Base-by-base conservation (phyloP, 2,113 vertebrate genomes). In the Drymodes brunneopygia region DNA sequence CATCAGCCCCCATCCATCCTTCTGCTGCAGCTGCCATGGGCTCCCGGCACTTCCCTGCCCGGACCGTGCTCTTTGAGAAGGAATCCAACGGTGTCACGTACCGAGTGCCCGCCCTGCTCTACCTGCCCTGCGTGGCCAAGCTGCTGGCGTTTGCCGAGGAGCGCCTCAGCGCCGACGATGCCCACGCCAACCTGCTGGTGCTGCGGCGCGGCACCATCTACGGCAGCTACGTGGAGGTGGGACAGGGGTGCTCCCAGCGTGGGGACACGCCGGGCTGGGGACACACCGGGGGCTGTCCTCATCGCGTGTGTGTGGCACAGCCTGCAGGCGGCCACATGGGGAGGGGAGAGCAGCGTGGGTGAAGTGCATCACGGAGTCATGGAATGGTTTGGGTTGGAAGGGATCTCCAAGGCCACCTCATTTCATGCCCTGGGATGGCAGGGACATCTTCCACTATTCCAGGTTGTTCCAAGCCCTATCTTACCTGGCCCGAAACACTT, bases 61-160 rank as follows among this genome's bases (percentile, higher is more conserved):
- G 99, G 45, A 98, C 98, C 0, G 98, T 99, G 81, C 98, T 99
- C 15, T 99, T 99, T 40, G 98, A 97, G 95, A 98, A 98, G 93
- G 98, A 99, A 79, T 86, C 98, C 12, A 99, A 94, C 0, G 99
- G 99, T 0, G 98, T 99, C 93, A 99, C 99, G 0, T 99, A 99
- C 96, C 98, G 99, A 0, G 98, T 99, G 21, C 99, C 99, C 0
- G 99, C 99, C 2, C 97, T 99, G 93, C 98, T 99, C 58, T 98
- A 98, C 38, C 92, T 99, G 90, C 96, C 98, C 22, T 96, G 96
- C 0, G 97, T 96, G 80, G 96, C 97, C 67, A 98, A 97, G n/a
- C 98, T 99, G 85, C 96, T 99, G 97, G 99, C 99, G 1, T 99
- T 99, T 13, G 99, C 99, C 1, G 99, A 99, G 94, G 98, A 99